Percentiles rank a stretch among this genome's conserved stretches.
Evolutionary conservation across 2,888 invertebrate species (phyloP).

Genomic region (Selenia dentaria): DNA sequence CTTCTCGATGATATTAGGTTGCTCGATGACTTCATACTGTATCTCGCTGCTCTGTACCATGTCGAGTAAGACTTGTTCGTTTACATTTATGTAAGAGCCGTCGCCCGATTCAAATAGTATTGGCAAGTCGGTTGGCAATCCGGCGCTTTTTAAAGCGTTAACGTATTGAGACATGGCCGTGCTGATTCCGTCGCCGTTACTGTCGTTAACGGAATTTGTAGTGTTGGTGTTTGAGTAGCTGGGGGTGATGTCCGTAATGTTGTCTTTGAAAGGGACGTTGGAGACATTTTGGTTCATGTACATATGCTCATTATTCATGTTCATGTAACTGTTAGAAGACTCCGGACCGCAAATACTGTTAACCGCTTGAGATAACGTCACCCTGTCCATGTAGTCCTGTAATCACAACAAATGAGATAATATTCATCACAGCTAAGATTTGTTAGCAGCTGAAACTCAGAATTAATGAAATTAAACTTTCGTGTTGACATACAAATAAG

Average conservation of each 20-base stretch:
- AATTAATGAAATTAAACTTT: too few relatives aligned
- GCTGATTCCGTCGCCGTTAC: conserved; percentile 54
- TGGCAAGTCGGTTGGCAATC: conserved; percentile 76
- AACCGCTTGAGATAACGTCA: conserved; percentile 74
- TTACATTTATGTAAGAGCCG: conserved; percentile 86
- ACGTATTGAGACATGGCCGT: conserved; percentile 79
- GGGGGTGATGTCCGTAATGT: conserved; percentile 60
- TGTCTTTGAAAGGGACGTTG: conserved; percentile 62
- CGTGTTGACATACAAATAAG: too few relatives aligned
- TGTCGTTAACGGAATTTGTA: conserved; percentile 48
- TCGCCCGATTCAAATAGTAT: conserved; percentile 87
- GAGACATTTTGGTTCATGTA: conserved; percentile 70
- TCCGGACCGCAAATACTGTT: conserved; percentile 75
- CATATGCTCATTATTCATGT: conserved; percentile 71
- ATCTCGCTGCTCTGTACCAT: conserved; percentile 82
- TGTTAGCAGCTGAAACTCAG: too few relatives aligned
- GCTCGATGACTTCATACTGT: conserved; percentile 80
- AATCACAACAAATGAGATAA: conserved; percentile 25
- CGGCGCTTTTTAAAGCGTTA: conserved; percentile 76
- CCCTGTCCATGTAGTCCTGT: conserved; percentile 77
- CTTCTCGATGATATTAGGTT: conserved; percentile 79
- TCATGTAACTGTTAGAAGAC: conserved; percentile 62
- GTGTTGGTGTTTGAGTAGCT: conserved; percentile 57
- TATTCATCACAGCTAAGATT: too few relatives aligned
- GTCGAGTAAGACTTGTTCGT: conserved; percentile 85